Percentiles rank a stretch among this genome's conserved stretches.
Evolutionary conservation across 2,797 vertebrate genomes (phyloP).

Genomic region (Eutrigla gurnardus): DNA sequence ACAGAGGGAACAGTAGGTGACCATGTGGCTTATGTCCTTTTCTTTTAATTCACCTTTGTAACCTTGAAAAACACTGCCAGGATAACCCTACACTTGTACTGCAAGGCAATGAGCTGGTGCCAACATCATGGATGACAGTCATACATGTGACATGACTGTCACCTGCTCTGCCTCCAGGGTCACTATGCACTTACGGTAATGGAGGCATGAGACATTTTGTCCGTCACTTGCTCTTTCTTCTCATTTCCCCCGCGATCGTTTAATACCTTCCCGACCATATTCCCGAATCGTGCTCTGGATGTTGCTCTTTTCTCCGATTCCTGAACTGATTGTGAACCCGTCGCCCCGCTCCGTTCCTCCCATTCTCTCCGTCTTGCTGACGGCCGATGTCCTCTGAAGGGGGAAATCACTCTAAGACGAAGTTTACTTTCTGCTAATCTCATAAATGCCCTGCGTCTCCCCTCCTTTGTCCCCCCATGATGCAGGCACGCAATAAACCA

Average conservation of each 20-base stretch:
- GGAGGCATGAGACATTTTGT: slow-evolving; percentile 50
- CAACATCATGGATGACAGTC: slow-evolving; percentile 49
- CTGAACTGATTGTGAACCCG: slow-evolving; percentile 51
- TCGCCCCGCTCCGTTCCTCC: slow-evolving; percentile 6
- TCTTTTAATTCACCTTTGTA: slow-evolving; percentile 29
- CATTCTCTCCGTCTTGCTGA: slow-evolving; percentile 46
- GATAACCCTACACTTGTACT: slow-evolving; percentile 49
- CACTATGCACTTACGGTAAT: slow-evolving; percentile 69
- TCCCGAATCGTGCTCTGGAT: slow-evolving; percentile 9
- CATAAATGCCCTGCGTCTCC: slow-evolving; percentile 77
- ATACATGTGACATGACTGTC: slow-evolving; percentile 60
- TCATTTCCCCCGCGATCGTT: slow-evolving; percentile 55
- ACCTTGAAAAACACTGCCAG: slow-evolving; percentile 46
- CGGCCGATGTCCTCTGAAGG: slow-evolving; percentile 65
- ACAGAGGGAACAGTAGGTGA: not conserved
- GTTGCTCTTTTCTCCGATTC: slow-evolving; percentile 37
- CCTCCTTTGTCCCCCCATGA: slow-evolving; percentile 65
- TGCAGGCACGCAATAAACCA: slow-evolving; percentile 82
- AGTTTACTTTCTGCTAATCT: slow-evolving; percentile 85
- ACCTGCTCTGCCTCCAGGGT: slow-evolving; percentile 48
- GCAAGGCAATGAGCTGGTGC: slow-evolving; percentile 51
- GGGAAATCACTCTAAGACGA: slow-evolving; percentile 72
- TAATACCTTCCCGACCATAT: slow-evolving; percentile 33
- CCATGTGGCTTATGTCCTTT: slow-evolving; percentile 25
- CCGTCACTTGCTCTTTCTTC: slow-evolving; percentile 34